Evolutionary conservation across 2,113 vertebrate species (phyloP).

Genomic region (Taurulus bubalis): DNA sequence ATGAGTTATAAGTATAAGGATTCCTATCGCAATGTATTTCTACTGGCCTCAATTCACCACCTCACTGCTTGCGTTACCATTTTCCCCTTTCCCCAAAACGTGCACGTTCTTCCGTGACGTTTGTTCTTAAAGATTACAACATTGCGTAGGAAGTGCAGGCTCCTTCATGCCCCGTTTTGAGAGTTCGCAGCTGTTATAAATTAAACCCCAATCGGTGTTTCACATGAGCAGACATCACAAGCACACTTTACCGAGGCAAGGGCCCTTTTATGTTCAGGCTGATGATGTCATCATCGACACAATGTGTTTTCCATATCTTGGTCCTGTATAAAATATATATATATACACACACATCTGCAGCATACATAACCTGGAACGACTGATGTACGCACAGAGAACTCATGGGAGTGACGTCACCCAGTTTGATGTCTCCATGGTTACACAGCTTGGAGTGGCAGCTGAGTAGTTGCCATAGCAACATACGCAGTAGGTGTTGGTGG

Average conservation of each 20-base stretch:
- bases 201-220: conserved; percentile 9
- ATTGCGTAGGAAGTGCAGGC: too few species aligned
- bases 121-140: too few species aligned
- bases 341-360: neutral
- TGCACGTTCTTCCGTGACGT: too few species aligned
- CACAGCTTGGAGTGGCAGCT: conserved; percentile 78
- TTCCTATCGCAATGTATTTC: too few species aligned
- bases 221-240: neutral
- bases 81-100: too few species aligned
- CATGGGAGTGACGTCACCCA: conserved; percentile 52
- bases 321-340: neutral
- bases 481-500: conserved; percentile 25
- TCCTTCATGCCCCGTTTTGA: too few species aligned
- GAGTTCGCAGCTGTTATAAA: too few species aligned
- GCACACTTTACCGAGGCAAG: conserved; percentile 1
- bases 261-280: neutral
- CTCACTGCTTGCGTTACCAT: too few species aligned
- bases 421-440: conserved; percentile 71
- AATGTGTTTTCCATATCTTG: neutral
- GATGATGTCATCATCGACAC: neutral
- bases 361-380: neutral
- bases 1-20: too few species aligned
- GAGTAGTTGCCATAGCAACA: conserved; percentile 75
- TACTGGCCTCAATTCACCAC: too few species aligned
- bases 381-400: conserved; percentile 55